These are phyloP conservation scores for Caenorhabditis zanzibari DNA, from an alignment of 2,888 invertebrate species.

Conservation along the genomic window DNA sequence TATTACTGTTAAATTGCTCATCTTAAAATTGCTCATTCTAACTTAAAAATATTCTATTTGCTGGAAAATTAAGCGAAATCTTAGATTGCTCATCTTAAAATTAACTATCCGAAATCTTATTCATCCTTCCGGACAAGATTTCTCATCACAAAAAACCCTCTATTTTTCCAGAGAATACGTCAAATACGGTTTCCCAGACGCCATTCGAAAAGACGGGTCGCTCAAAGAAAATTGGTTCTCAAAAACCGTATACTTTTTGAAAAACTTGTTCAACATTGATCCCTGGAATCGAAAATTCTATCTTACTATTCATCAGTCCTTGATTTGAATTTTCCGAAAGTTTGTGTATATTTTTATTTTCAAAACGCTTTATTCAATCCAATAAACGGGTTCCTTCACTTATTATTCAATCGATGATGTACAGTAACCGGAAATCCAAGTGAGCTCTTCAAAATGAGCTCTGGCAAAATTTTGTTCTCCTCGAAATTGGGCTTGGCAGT, in stretches of 20 bases:
- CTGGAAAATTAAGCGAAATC: too few relatives aligned
- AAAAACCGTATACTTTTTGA: slow-evolving; percentile 18
- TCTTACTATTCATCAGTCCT: slow-evolving; percentile 35
- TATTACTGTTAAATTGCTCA: too few relatives aligned
- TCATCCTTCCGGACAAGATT: too few relatives aligned
- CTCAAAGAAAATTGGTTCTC: slow-evolving; percentile 11
- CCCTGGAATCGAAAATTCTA: slow-evolving; percentile 42
- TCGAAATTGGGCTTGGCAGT: slow-evolving; percentile 67
- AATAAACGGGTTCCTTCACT: slow-evolving; percentile 8
- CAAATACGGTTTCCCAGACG: slow-evolving; percentile 33
- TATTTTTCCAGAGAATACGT: slow-evolving; percentile 22
- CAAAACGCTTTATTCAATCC: background rate
- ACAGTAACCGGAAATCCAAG: slow-evolving; percentile 69
- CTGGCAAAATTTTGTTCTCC: slow-evolving; percentile 68
- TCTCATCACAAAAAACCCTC: background rate
- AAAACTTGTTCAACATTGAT: slow-evolving; percentile 37
- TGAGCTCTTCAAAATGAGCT: slow-evolving; percentile 71
- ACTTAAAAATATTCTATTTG: too few relatives aligned
- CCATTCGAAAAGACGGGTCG: slow-evolving; percentile 11
- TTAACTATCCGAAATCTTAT: too few relatives aligned
- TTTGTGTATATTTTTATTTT: background rate
- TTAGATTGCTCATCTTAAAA: too few relatives aligned
- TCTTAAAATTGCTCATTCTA: too few relatives aligned
- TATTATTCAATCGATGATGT: slow-evolving; percentile 37
- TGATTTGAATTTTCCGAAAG: slow-evolving; percentile 11